A percentile compares a stretch with the other conserved stretches of the same genome.
phyloP scores from a whole-genome alignment of 2,113 vertebrate species.

The Illadopsis cleaveri region DNA sequence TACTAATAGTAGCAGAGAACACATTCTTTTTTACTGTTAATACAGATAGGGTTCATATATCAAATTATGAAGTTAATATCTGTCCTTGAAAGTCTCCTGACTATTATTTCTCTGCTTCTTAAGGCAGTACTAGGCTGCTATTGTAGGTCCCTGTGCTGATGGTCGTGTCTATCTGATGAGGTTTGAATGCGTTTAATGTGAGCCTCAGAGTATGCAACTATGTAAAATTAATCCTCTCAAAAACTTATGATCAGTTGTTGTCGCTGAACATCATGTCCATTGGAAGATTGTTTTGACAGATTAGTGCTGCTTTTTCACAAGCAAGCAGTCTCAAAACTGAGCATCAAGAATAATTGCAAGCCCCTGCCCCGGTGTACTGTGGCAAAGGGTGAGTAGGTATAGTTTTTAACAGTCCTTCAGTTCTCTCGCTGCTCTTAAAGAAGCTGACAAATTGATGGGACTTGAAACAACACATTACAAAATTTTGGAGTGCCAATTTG shows the following conservation, averaged over 20 bases:
- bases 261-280: not conserved
- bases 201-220: not conserved
- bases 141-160: not conserved
- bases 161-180: not conserved
- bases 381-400: not conserved
- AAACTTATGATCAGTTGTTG: not conserved
- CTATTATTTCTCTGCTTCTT: not conserved
- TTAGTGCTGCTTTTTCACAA: not conserved
- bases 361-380: accelerated
- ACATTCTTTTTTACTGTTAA: not conserved
- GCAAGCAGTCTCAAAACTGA: not conserved
- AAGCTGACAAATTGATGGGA: not conserved
- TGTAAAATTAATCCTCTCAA: not conserved
- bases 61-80: not conserved
- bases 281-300: not conserved
- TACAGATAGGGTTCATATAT: not conserved
- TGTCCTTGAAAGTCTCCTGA: not conserved
- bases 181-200: not conserved
- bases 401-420: not conserved
- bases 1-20: not conserved
- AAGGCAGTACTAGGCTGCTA: not conserved
- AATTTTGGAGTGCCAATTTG: not conserved
- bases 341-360: accelerated
- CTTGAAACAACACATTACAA: not conserved
- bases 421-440: not conserved